A percentile compares a stretch with the other conserved stretches of the same genome.
Evolutionary conservation across 2,888 invertebrate genomes (phyloP).

Genomic region (Lypha dubia): DNA sequence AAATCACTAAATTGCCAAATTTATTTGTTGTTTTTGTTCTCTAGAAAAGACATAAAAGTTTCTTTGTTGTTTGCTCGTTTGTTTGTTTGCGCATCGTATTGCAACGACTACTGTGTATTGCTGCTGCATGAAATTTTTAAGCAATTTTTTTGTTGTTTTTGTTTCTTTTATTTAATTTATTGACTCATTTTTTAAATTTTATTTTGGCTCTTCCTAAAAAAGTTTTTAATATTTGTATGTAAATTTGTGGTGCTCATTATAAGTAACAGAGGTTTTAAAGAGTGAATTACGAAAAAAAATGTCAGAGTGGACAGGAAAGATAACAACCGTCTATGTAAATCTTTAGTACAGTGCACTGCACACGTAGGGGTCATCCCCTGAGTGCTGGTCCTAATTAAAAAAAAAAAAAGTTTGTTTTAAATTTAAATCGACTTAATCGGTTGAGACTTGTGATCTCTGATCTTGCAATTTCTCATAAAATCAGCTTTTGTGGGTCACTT

Average conservation of each 20-base stretch:
- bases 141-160: conserved; percentile 38
- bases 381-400: too few species aligned
- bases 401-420: too few species aligned
- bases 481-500: too few species aligned
- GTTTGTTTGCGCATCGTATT: neutral
- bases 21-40: conserved; percentile 35
- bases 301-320: too few species aligned
- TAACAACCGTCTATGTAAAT: too few species aligned
- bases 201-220: conserved; percentile 31
- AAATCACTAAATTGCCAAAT: conserved; percentile 56
- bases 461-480: too few species aligned
- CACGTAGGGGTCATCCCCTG: too few species aligned
- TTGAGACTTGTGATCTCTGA: too few species aligned
- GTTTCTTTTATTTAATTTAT: conserved; percentile 57
- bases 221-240: neutral
- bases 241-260: neutral
- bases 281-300: conserved; percentile 18
- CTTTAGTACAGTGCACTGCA: too few species aligned
- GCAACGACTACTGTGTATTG: conserved; percentile 8
- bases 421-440: too few species aligned
- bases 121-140: conserved; percentile 52
- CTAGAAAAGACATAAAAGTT: conserved; percentile 5
- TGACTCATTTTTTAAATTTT: conserved; percentile 54
- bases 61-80: conserved; percentile 10
- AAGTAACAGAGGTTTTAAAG: conserved; percentile 13